Evolutionary conservation across 2,888 invertebrate species (phyloP).

Genomic region (Trichopria drosophilae): DNA sequence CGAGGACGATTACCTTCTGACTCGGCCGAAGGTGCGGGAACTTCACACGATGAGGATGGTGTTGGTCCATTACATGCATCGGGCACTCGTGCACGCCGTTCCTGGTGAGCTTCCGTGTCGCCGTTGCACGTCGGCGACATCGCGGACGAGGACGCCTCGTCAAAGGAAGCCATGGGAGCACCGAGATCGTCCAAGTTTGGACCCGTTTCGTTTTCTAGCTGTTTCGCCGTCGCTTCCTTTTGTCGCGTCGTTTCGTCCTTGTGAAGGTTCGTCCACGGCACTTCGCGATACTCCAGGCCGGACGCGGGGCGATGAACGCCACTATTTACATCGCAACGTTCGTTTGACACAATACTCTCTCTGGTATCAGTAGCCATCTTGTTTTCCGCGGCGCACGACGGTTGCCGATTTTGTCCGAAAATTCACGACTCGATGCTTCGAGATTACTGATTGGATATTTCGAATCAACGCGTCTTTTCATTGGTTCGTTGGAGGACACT

Average conservation of each 20-base stretch:
- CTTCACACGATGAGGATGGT: too few relatives aligned
- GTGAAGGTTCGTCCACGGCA: conserved; percentile 10
- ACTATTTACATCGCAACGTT: conserved; percentile 56
- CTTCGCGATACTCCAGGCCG: background rate
- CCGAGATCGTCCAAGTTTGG: too few relatives aligned
- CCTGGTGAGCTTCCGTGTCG: too few relatives aligned
- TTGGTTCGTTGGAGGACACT: too few relatives aligned
- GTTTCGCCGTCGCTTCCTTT: background rate
- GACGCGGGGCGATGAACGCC: conserved; percentile 23
- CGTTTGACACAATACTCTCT: conserved; percentile 56
- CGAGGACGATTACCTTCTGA: too few relatives aligned
- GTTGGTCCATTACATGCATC: too few relatives aligned
- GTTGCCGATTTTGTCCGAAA: conserved; percentile 44
- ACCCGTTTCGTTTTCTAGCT: conserved; percentile 27
- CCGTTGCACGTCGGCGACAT: too few relatives aligned
- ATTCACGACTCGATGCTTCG: conserved; percentile 44
- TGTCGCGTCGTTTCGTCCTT: background rate
- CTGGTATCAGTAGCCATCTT: conserved; percentile 60
- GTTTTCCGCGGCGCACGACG: conserved; percentile 32
- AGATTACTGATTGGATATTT: conserved; percentile 38
- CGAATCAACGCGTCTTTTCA: conserved; percentile 34
- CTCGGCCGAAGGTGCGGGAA: too few relatives aligned
- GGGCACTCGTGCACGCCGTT: too few relatives aligned
- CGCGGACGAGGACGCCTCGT: too few relatives aligned
- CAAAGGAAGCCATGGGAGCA: too few relatives aligned